These are phyloP conservation scores for Spodoptera littoralis DNA, from an alignment of 2,888 invertebrate species.

Conservation along the genomic window DNA sequence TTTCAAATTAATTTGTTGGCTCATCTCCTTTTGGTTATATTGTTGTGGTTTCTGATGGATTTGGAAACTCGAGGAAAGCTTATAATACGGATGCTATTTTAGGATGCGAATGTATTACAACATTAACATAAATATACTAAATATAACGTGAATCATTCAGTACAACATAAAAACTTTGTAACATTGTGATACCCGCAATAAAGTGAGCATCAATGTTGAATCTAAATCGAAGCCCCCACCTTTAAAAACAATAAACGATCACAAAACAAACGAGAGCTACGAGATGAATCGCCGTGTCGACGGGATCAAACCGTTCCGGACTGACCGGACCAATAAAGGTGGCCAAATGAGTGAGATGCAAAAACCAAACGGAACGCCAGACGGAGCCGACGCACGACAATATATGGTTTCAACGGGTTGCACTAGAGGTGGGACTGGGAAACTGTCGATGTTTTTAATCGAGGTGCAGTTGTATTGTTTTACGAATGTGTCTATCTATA, in stretches of 20 bases:
- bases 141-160: neutral
- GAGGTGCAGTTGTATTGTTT: no score
- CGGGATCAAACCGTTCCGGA: constrained; percentile 51
- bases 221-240: constrained; percentile 10
- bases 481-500: no score
- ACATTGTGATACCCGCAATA: neutral
- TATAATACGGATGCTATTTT: neutral
- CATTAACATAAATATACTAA: neutral
- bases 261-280: constrained; percentile 35
- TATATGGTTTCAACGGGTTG: constrained; percentile 57
- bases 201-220: constrained; percentile 7
- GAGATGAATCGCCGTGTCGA: constrained; percentile 40
- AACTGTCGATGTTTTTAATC: neutral
- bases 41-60: constrained; percentile 29
- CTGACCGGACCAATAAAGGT: constrained; percentile 54
- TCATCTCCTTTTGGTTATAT: constrained; percentile 53
- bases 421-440: constrained; percentile 26
- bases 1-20: constrained; percentile 66
- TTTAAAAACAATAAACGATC: constrained; percentile 52
- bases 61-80: constrained; percentile 15
- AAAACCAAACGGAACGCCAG: constrained; percentile 60
- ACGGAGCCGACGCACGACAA: constrained; percentile 58
- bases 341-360: constrained; percentile 65
- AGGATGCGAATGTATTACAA: no score
- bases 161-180: neutral